A percentile compares a stretch with the other conserved stretches of the same genome.
These are phyloP conservation scores for Alouatta palliata DNA, from an alignment of 2,113 vertebrate genomes.

Conservation along the genomic window DNA sequence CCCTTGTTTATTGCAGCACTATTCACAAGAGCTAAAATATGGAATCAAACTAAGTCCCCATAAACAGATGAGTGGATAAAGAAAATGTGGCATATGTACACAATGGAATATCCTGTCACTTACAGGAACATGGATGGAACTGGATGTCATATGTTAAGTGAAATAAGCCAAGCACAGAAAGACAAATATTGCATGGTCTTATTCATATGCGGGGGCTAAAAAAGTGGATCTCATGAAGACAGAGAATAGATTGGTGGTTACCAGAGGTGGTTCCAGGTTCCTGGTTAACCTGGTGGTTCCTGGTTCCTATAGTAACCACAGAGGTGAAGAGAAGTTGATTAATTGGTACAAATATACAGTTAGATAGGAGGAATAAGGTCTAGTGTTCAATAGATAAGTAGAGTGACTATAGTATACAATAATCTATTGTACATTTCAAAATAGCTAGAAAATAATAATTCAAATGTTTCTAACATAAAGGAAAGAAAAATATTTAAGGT, in stretches of 20 bases:
- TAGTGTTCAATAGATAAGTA: not conserved
- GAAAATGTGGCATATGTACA: not conserved
- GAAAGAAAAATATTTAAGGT: not conserved
- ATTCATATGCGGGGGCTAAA: not conserved
- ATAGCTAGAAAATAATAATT: not conserved
- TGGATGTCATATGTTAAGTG: not conserved
- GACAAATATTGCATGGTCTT: not conserved
- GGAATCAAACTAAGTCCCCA: not conserved
- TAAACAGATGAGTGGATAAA: not conserved
- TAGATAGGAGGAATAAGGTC: not conserved
- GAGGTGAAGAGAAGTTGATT: not conserved
- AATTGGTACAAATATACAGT: not conserved
- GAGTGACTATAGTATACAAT: not conserved
- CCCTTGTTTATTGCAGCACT: not conserved
- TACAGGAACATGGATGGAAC: not conserved
- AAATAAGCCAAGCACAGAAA: not conserved
- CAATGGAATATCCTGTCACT: not conserved
- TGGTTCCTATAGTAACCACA: not conserved
- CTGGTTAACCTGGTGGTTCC: too few species aligned
- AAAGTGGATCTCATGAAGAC: not conserved
- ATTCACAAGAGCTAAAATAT: not conserved
- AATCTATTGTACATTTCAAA: not conserved
- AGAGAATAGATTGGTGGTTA: not conserved
- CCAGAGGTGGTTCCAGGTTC: not conserved
- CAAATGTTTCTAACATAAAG: not conserved